phyloP scores from a whole-genome alignment of 2,888 invertebrate genomes.

The Leptopterna dolabrata region DNA sequence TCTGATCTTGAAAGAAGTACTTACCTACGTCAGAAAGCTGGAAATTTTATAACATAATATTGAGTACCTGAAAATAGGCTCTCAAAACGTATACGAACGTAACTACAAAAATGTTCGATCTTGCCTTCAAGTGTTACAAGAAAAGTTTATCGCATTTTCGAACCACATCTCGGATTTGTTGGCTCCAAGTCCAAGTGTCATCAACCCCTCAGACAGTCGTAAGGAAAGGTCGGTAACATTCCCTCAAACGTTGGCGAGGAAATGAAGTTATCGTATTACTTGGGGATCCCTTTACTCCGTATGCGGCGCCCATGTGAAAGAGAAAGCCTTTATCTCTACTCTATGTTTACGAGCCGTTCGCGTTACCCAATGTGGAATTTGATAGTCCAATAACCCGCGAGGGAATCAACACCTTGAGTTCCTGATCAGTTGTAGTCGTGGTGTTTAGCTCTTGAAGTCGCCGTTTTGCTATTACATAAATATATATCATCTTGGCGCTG shows the following conservation, averaged over 20 bases:
- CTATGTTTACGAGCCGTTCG: background rate
- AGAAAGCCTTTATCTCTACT: background rate
- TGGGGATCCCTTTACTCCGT: background rate
- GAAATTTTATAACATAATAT: too few species aligned
- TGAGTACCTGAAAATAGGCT: too few species aligned
- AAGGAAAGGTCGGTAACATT: background rate
- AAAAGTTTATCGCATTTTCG: too few species aligned
- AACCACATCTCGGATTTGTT: background rate
- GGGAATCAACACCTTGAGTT: background rate
- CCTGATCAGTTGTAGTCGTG: background rate
- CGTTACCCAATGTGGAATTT: slow-evolving; percentile 17
- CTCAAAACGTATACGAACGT: too few species aligned
- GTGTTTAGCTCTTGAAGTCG: background rate
- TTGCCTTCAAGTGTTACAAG: too few species aligned
- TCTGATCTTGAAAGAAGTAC: too few species aligned
- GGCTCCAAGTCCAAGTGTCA: too few species aligned
- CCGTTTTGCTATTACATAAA: background rate
- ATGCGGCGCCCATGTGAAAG: background rate
- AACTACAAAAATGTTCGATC: too few species aligned
- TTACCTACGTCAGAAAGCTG: too few species aligned
- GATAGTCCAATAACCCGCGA: slow-evolving; percentile 3
- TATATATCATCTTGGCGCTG: too few species aligned
- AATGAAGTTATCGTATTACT: background rate
- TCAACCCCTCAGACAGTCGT: background rate
- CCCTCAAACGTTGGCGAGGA: background rate